Evolutionary conservation across 2,797 vertebrate species (phyloP).

Genomic region (Tamandua tetradactyla): DNA sequence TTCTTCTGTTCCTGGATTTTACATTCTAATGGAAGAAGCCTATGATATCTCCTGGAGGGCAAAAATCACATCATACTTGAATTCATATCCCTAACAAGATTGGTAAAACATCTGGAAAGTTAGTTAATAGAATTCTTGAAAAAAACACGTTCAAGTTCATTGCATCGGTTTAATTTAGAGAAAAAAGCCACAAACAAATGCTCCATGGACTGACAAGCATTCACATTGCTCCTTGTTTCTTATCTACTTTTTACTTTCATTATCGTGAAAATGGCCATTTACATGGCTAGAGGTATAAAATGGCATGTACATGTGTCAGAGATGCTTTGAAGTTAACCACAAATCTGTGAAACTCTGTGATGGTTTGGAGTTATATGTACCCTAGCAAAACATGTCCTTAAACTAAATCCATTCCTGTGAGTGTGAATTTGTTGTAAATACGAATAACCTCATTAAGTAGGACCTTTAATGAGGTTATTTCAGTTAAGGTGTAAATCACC

Average conservation of each 20-base stretch:
- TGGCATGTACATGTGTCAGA: no score
- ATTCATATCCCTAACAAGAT: slow-evolving; percentile 7
- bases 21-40: background rate
- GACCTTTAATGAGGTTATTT: no score
- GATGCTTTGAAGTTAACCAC: background rate
- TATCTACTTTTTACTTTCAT: background rate
- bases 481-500: no score
- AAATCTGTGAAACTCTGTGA: no score
- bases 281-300: no score
- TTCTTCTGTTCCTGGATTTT: background rate
- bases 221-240: background rate
- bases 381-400: no score
- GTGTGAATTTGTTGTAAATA: no score
- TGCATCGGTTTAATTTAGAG: background rate
- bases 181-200: background rate
- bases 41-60: background rate
- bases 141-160: background rate
- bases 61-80: background rate
- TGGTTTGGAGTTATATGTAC: no score
- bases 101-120: background rate
- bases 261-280: background rate
- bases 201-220: background rate
- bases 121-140: background rate
- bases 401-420: no score
- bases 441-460: no score